Evolutionary conservation across 2,797 vertebrate genomes (phyloP).

Genomic region (Tragelaphus eurycerus): DNA sequence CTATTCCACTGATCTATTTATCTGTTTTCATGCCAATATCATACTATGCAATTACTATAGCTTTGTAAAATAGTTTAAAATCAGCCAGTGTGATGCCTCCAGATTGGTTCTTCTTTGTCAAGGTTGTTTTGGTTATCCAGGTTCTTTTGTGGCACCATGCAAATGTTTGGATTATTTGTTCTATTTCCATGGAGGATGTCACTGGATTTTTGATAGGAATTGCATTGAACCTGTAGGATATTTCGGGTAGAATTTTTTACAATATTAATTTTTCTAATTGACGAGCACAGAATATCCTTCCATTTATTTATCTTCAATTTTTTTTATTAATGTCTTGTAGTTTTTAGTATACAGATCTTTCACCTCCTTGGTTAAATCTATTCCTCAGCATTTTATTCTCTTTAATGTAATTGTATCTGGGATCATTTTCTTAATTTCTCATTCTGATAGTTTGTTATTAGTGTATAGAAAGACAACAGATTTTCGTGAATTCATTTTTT

Average conservation of each 20-base stretch:
- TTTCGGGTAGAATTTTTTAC: background rate
- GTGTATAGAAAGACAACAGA: background rate
- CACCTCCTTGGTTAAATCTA: background rate
- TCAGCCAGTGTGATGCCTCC: background rate
- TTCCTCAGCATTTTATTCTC: background rate
- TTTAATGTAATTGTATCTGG: background rate
- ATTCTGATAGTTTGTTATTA: background rate
- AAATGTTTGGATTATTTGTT: background rate
- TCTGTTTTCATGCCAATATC: background rate
- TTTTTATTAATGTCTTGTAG: background rate
- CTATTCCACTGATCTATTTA: background rate
- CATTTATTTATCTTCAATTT: background rate
- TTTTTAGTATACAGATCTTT: background rate
- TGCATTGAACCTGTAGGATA: background rate
- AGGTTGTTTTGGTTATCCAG: background rate
- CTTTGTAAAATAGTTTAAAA: background rate
- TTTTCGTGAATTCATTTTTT: background rate
- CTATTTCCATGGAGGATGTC: background rate
- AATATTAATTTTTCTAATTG: background rate
- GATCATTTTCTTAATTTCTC: background rate
- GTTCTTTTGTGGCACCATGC: background rate
- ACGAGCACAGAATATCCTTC: background rate
- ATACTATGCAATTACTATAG: background rate
- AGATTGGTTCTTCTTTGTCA: background rate
- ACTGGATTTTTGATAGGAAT: background rate